phyloP scores from a whole-genome alignment of 2,888 invertebrate species.

The Noctua janthina region DNA sequence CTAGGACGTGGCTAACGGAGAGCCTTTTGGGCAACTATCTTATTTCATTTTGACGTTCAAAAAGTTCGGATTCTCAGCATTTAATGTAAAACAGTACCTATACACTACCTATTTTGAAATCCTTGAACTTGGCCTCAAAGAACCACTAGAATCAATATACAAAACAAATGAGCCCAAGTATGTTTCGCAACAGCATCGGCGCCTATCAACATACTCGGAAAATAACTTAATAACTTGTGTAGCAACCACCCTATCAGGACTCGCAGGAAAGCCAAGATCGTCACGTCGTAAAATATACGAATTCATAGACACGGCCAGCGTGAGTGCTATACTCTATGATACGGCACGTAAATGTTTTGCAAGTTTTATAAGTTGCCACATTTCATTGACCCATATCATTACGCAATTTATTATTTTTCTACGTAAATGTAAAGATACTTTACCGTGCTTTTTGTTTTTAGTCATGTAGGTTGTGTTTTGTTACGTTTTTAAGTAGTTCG shows the following conservation, averaged over 20 bases:
- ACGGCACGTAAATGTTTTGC: conserved; percentile 53
- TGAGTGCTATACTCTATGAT: conserved; percentile 45
- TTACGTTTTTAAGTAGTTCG: no score
- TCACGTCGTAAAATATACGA: conserved; percentile 56
- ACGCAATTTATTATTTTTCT: conserved; percentile 1
- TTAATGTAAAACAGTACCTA: background rate
- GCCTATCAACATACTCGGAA: background rate
- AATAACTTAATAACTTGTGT: conserved; percentile 35
- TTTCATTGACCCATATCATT: conserved; percentile 49
- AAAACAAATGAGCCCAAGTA: conserved; percentile 3
- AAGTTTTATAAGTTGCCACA: conserved; percentile 41
- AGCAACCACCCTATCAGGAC: conserved; percentile 39
- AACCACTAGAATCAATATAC: background rate
- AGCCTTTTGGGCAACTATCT: background rate
- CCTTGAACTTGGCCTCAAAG: background rate
- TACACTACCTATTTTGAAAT: background rate
- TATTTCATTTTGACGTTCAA: background rate
- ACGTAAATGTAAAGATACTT: background rate
- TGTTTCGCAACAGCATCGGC: conserved; percentile 21
- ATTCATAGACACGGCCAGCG: conserved; percentile 55
- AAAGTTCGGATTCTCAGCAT: background rate
- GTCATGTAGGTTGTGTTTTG: background rate
- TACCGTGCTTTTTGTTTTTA: background rate
- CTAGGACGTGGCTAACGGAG: background rate
- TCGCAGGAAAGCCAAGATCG: conserved; percentile 24